Conservation (phyloP, 2,797 vertebrate species). For the Sebastes kiyomatsui region DNA sequence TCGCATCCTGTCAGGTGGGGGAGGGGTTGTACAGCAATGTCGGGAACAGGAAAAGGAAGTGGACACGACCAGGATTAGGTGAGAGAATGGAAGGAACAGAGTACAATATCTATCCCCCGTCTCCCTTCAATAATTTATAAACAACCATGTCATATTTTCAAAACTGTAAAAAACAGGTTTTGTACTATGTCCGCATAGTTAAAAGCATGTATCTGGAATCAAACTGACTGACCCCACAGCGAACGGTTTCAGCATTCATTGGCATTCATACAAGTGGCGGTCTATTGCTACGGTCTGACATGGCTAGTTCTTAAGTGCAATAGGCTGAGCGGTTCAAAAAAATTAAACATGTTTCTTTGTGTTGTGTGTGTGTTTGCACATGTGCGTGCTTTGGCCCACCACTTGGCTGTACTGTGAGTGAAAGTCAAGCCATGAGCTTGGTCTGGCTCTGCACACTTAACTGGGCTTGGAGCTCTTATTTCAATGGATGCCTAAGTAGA, state of each 20-base stretch:
- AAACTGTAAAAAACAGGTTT: conserved; percentile 41
- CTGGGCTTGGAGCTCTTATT: conserved; percentile 82
- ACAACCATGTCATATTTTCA: conserved; percentile 67
- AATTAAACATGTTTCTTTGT: background rate
- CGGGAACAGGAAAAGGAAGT: conserved; percentile 95
- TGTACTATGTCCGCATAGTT: conserved; percentile 27
- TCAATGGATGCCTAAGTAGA: conserved; percentile 85
- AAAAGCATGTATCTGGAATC: conserved; percentile 17
- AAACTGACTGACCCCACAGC: conserved; percentile 14
- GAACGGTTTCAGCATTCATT: background rate
- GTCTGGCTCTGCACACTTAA: conserved; percentile 75
- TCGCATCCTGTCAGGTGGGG: conserved; percentile 87
- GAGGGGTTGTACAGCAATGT: conserved; percentile 67
- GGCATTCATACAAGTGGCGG: background rate
- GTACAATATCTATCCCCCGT: conserved; percentile 74
- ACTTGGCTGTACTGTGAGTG: conserved; percentile 70
- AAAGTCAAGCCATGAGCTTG: conserved; percentile 72
- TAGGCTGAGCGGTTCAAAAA: background rate
- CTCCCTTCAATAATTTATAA: conserved; percentile 70
- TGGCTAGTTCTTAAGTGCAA: background rate
- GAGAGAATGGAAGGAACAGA: conserved; percentile 80
- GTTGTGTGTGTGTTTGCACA: background rate
- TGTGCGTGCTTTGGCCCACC: conserved; percentile 34
- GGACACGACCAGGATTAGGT: conserved; percentile 84
- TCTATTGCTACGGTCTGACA: conserved; percentile 11